Evolutionary conservation across 1,140 invertebrate genomes (phyloP).

Genomic region (Meloidogyne floridensis): DNA sequence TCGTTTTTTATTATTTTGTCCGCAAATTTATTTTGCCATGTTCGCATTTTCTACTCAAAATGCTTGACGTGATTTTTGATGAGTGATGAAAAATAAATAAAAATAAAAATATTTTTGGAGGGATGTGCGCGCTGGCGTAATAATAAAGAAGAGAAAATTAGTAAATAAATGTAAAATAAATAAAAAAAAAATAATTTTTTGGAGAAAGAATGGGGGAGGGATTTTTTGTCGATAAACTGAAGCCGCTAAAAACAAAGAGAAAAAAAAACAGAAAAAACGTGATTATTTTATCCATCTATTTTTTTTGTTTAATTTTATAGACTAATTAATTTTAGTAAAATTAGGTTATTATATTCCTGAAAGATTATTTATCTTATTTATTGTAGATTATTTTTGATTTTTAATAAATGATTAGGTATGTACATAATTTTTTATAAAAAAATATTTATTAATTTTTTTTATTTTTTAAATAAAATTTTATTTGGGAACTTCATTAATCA

Average conservation of each 20-base stretch:
- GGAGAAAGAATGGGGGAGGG: neutral
- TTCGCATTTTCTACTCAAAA: neutral
- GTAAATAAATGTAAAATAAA: neutral
- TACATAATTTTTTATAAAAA: no score
- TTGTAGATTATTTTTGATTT: neutral
- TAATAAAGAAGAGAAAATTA: neutral
- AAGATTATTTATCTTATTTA: neutral
- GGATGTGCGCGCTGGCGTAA: neutral
- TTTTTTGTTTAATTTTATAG: neutral
- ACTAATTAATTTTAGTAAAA: neutral
- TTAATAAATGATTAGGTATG: no score
- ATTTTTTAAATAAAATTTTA: no score
- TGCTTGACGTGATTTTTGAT: constrained; percentile 3
- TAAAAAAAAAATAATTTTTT: neutral
- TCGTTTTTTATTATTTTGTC: neutral
- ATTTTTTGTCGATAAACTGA: neutral
- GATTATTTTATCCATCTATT: constrained; percentile 2
- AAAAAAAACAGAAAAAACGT: neutral
- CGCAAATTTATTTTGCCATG: neutral
- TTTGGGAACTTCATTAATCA: no score
- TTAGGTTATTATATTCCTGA: constrained; percentile 2
- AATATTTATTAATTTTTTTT: no score
- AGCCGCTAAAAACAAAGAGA: neutral
- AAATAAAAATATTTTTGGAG: neutral
- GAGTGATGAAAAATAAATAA: neutral